Evolutionary conservation across 2,797 vertebrate genomes (phyloP), one percentile per base, ranked within the genome.

Genomic region (Mycteria americana): DNA sequence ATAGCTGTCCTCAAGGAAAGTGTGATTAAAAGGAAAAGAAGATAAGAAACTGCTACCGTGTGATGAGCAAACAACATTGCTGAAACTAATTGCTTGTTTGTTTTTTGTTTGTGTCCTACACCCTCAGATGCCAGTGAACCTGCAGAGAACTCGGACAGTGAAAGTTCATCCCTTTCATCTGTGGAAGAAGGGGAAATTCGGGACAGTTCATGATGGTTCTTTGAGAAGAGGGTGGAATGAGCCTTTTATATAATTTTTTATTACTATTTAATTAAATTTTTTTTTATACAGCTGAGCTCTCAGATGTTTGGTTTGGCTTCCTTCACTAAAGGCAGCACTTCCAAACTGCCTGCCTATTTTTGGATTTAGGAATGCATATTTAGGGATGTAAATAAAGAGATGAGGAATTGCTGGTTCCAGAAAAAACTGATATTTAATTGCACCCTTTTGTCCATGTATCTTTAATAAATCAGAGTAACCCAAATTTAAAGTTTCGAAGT

Each of bases 141-240:
- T 91, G 80, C 94, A 85, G 92, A 97, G 92, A 96, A 91, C 62
- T 90, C 83, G 17, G 90, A 92, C 77, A 89, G 11, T 87, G 96
- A 96, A 96, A 96, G 85, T 65, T 98, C 95, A 85, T 90, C 86
- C 48, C 91, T 96, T 93, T 97, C 97, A 54, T 96, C 97, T 72
- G 22, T 95, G 83, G 98, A 98, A 97, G 97, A 98, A 93, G 96
- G 94, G 67, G 96, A 97, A 93, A 95, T 96, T 89, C 95, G 81
- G 62, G 97, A 97, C 45, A 95, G 60, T 79, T 92, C 45, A 53
- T 97, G 93, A 98, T 25, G 27, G 69, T 74, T 65, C 73, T 78
- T 77, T 88, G 64, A 65, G 23, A 67, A 86, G 67, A 70, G 33
- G 54, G 43, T 83, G 81, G 75, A 95, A 85, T 92, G 28, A 65